Percentiles rank a stretch among this genome's conserved stretches.
Evolutionary conservation across 2,113 vertebrate species (phyloP).

Genomic region (Nycticorax nycticorax): DNA sequence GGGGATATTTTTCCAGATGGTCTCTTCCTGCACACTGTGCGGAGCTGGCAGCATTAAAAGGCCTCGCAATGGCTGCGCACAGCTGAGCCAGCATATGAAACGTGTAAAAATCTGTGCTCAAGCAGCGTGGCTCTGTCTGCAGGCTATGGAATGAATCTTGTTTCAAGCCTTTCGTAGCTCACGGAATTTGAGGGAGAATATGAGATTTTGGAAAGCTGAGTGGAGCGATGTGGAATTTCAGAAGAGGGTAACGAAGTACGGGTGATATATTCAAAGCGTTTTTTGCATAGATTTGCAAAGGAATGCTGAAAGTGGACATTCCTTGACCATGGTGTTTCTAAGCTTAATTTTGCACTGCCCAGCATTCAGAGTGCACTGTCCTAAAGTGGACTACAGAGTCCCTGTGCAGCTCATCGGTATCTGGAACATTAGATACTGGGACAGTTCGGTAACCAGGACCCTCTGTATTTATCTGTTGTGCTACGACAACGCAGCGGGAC

Average conservation of each 20-base stretch:
- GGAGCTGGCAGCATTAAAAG: constrained; percentile 2
- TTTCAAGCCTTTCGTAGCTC: neutral
- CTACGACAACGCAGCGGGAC: neutral
- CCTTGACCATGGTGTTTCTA: neutral
- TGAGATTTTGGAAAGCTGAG: neutral
- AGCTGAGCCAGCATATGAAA: neutral
- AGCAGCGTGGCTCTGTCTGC: neutral
- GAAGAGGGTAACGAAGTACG: neutral
- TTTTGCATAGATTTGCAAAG: neutral
- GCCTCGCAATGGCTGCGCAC: neutral
- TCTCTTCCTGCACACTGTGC: neutral
- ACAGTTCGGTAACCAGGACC: neutral
- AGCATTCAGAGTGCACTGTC: neutral
- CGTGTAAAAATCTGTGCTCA: neutral
- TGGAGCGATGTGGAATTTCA: neutral
- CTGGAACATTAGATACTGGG: neutral
- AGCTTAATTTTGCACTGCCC: neutral
- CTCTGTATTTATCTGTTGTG: neutral
- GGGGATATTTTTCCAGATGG: constrained; percentile 30
- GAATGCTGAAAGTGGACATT: neutral
- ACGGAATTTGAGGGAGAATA: neutral
- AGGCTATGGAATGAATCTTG: neutral
- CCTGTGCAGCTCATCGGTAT: neutral
- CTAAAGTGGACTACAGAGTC: neutral
- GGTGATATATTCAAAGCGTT: neutral